These are phyloP conservation scores for Drosophila mercatorum DNA, from an alignment of 2,888 invertebrate species.

Conservation along the genomic window DNA sequence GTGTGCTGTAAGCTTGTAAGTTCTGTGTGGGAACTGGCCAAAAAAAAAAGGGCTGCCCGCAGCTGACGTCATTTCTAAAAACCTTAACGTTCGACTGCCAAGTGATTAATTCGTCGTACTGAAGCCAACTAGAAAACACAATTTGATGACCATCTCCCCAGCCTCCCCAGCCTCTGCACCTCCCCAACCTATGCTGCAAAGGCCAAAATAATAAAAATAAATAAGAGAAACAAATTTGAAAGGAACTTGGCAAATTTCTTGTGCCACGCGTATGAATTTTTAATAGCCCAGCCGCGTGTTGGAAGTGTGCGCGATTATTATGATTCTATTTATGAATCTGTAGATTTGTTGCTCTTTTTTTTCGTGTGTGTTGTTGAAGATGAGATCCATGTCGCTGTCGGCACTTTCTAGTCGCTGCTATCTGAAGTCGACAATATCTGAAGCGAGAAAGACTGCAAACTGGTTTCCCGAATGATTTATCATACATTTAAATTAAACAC, in stretches of 20 bases:
- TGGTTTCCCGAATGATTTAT: slow-evolving; percentile 77
- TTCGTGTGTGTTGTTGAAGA: slow-evolving; percentile 29
- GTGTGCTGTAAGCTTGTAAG: slow-evolving; percentile 9
- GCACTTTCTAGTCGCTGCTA: slow-evolving; percentile 75
- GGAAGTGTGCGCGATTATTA: slow-evolving; percentile 68
- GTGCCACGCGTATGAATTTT: slow-evolving; percentile 78
- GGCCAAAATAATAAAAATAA: slow-evolving; percentile 10
- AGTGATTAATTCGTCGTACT: slow-evolving; percentile 52
- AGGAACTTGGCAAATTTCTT: slow-evolving; percentile 66
- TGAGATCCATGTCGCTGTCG: slow-evolving; percentile 69
- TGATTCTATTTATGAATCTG: slow-evolving; percentile 49
- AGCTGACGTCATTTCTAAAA: slow-evolving; percentile 61
- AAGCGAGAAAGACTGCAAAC: slow-evolving; percentile 60
- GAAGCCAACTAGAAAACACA: slow-evolving; percentile 14
- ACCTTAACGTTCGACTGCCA: slow-evolving; percentile 9
- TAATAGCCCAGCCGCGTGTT: slow-evolving; percentile 70
- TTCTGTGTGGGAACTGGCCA: slow-evolving; percentile 37
- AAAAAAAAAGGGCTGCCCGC: slow-evolving; percentile 48
- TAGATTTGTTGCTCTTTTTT: slow-evolving; percentile 1
- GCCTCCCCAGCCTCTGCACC: neutral
- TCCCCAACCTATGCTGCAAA: too few relatives aligned
- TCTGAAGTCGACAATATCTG: slow-evolving; percentile 49
- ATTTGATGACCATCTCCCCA: neutral
- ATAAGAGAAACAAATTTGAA: slow-evolving; percentile 42
- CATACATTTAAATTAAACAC: slow-evolving; percentile 74